Evolutionary conservation across 2,797 vertebrate genomes (phyloP), one percentile per base, ranked within the genome.

Genomic region (Premnoplex brunnescens): DNA sequence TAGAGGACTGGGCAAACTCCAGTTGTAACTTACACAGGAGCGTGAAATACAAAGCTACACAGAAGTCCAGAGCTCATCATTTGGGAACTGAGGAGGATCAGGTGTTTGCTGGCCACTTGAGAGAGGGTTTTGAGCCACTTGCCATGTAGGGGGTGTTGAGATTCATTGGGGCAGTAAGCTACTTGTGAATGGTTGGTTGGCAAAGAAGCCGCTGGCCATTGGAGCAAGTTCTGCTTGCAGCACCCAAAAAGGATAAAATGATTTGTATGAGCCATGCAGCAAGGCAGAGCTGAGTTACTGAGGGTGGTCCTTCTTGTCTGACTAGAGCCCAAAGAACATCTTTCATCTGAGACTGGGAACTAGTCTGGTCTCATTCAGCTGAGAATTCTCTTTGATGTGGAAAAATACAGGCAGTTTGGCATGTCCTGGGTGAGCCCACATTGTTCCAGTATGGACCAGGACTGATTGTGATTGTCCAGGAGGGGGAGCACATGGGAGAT

Each of bases 371-470:
- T 73, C 37, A 24, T 48, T 59, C 56, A 48, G 18, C 6, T 20
- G 41, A 60, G 48, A 74, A 66, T 77, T 22, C 23, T 52, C 48
- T 44, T 63, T 0, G 2, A 34, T 30, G 37, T 80, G 81, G 46
- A 62, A 28, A 44, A 77, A 28, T 16, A 7, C 24, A n/a, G 7
- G 32, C 0, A 2, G 23, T 80, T 69, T 58, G 84, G 48, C 27
- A 22, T 0, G 0, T 80, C 32, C 67, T 1, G 0, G 21, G 30
- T 44, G 59, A 60, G 55, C 30, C 23, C 19, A 6, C 24, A 1
- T 6, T 9, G 56, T 34, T 43, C 36, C 44, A 43, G 44, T 6
- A 27, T 24, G 43, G 43, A 62, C 4, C 10, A 48, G 67, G 58
- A 64, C 22, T 2, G 1, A 8, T 3, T 30, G 48, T 0, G 4